These are phyloP conservation scores for Cyanoramphus novaezelandiae DNA, from an alignment of 2,113 vertebrate species.

Conservation along the genomic window DNA sequence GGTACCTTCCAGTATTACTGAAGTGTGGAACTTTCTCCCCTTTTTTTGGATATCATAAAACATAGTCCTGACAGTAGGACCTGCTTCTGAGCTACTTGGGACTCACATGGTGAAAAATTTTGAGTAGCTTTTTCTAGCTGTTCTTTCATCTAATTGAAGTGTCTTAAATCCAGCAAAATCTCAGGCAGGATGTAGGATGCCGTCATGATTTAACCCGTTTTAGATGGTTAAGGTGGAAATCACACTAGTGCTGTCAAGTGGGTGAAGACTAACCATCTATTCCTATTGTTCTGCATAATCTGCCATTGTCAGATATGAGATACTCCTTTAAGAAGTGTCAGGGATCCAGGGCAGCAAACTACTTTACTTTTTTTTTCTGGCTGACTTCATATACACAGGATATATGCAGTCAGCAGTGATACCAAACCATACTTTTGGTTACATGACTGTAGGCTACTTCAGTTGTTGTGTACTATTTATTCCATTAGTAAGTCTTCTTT, in stretches of 20 bases:
- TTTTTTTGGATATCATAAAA: not conserved
- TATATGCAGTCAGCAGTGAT: not conserved
- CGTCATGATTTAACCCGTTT: not conserved
- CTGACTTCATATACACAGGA: not conserved
- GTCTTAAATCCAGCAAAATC: not conserved
- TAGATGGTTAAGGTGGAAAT: not conserved
- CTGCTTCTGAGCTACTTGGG: not conserved
- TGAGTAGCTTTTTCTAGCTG: not conserved
- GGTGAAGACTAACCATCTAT: not conserved
- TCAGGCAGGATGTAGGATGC: not conserved
- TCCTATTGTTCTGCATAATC: not conserved
- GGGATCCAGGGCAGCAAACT: not conserved
- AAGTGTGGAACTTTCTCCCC: not conserved
- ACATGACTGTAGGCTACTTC: not conserved
- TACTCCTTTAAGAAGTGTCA: not conserved
- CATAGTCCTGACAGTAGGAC: not conserved
- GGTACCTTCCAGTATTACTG: not conserved
- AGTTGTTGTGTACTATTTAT: not conserved
- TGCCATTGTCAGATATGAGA: not conserved
- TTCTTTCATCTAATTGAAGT: not conserved
- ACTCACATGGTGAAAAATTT: not conserved
- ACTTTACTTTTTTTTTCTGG: not conserved
- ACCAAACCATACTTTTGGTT: not conserved
- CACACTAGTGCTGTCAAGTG: not conserved
- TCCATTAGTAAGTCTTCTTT: not conserved